Evolutionary conservation across 2,113 vertebrate species (phyloP), one percentile per base, ranked within the genome.

Genomic region (Amazona guildingii): DNA sequence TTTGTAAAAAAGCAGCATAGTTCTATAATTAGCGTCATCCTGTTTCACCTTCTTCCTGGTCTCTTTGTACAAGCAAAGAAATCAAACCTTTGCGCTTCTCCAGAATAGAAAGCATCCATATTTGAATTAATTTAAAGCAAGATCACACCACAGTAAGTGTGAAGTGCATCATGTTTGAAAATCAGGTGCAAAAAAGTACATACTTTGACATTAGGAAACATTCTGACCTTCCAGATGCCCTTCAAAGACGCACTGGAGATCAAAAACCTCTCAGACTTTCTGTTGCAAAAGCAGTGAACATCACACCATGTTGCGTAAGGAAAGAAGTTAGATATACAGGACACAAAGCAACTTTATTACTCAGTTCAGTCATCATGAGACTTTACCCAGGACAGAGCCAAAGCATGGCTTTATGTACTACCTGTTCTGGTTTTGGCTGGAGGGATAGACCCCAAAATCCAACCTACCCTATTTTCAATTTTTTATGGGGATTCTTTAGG

Each of bases 301-400:
- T 51, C 0, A 0, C 7, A 13, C 3, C 15, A 1, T 5, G 11
- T 7, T 55, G 19, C 9, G 2, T 9, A 55, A 28, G 21, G 27
- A 17, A 37, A 46, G 24, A 87, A 33, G 7, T 31, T 29, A 72
- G 55, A 44, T 8, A 31, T 5, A 20, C 16, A 46, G 43, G 39
- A 39, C 5, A 10, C 3, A 2, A 13, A 25, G 18, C 14, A 54
- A 66, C 27, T 4, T 39, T 76, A 55, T 48, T 10, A 48, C 5
- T 44, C 18, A 10, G 19, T 91, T 46, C 48, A 18, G 13, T 27
- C 23, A 4, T 25, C 13, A 1, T 31, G 28, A 77, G 24, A 28
- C 29, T 18, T 80, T 4, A 3, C 5, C 21, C 15, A 21, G 39
- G 62, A 29, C 48, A 33, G 20, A 84, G 31, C n/a, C 87, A n/a